Percentiles rank a stretch among this genome's conserved stretches.
Evolutionary conservation across 2,888 invertebrate genomes (phyloP).

Genomic region (Coecobrya sp.): DNA sequence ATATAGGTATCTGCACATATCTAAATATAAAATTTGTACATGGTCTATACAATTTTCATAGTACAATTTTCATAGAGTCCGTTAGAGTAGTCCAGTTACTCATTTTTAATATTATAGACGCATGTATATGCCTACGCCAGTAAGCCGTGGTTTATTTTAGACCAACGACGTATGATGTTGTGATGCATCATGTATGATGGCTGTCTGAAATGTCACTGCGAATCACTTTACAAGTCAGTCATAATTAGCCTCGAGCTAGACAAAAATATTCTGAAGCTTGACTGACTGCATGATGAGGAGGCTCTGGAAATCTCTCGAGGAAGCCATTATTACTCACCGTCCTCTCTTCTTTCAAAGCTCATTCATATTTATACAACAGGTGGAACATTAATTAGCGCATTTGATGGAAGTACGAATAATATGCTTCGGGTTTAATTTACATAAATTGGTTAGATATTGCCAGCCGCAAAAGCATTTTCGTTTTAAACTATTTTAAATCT

Average conservation of each 20-base stretch:
- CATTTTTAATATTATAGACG: no score
- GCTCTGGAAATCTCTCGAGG: conserved; percentile 14
- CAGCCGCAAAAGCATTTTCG: no score
- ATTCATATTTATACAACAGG: conserved; percentile 46
- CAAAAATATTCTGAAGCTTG: background rate
- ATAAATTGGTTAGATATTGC: no score
- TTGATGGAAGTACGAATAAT: background rate
- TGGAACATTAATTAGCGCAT: conserved; percentile 32
- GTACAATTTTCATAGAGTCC: no score
- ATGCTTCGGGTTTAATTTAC: background rate
- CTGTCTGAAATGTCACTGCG: conserved; percentile 14
- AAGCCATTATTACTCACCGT: background rate
- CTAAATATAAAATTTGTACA: no score
- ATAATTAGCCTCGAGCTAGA: conserved; percentile 12
- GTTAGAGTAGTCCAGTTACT: no score
- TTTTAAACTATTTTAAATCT: no score
- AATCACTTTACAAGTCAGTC: conserved; percentile 45
- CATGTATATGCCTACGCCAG: no score
- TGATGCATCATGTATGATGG: background rate
- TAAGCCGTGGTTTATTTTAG: no score
- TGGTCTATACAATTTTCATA: no score
- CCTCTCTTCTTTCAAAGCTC: background rate
- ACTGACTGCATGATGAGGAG: background rate
- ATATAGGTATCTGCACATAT: no score
- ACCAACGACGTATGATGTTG: no score